Base-by-base conservation (phyloP, 2,888 invertebrate species). In the Theretra japonica region DNA sequence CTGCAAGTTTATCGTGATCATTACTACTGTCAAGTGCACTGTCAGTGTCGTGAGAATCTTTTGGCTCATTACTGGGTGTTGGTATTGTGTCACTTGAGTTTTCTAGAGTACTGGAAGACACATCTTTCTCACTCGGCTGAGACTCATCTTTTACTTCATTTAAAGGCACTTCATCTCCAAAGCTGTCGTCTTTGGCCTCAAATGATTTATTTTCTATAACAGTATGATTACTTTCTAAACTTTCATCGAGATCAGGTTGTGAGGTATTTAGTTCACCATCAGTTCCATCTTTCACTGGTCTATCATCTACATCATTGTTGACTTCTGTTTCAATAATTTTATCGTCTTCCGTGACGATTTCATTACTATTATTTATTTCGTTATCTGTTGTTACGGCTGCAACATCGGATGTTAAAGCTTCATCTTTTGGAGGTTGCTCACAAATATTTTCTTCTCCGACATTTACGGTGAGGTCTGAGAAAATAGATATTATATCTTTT, bases 131-230 rank as follows among this genome's bases (percentile, higher is more conserved):
- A 15, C 80, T 81, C 33, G 71, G 72, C n/a, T 71, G 59, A 53
- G 75, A 75, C 23, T 80, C 75, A 59, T 78, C 76, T 56, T 79
- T 76, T 21, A 69, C 62, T 25, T 84, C 82, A 17, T 76, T 79
- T 30, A 71, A 25, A 2, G 75, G 75, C 68, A 78, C 65, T 59
- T 83, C 83, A 23, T 83, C 81, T 58, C 70, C 78, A 59, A 84
- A 75, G 73, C 73, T 77, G 4, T 89, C 85, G 21, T 76, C 75
- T 60, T 84, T 80, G 19, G 75, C 77, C 70, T 89, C 86, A 72
- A 86, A 88, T 1, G 87, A 89, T 74, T 86, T 87, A 76, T 92
- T 93, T 74, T 93, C 93, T 73, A 91, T 88, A 3, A 93, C 92
- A 1, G 93, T 93, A 72, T 91, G 84, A 58, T 82, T 88, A 74